Percentiles rank a stretch among this genome's conserved stretches.
phyloP scores from a whole-genome alignment of 2,113 vertebrate species.

The Psilopsiagon aymara region DNA sequence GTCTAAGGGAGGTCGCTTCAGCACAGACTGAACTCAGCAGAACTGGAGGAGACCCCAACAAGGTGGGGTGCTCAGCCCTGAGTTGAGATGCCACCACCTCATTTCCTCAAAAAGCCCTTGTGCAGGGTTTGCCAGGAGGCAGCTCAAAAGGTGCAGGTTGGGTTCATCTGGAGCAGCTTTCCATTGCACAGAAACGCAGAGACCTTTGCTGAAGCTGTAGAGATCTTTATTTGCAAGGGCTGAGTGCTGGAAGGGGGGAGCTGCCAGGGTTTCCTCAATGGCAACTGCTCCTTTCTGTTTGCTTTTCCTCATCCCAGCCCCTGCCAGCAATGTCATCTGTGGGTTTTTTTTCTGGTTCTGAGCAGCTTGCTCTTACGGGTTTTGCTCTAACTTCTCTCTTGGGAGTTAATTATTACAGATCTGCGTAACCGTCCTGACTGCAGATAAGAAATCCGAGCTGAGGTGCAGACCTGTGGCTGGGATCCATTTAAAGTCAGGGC shows the following conservation, averaged over 20 bases:
- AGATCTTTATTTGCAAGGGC: background rate
- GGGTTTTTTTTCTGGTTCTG: background rate
- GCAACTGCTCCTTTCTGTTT: background rate
- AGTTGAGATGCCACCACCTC: background rate
- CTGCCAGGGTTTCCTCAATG: background rate
- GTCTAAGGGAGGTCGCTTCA: background rate
- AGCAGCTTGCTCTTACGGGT: background rate
- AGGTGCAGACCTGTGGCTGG: background rate
- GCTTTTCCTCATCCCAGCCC: background rate
- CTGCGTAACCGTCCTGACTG: background rate
- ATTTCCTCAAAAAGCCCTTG: background rate
- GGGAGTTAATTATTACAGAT: slow-evolving; percentile 23
- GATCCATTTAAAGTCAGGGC: background rate
- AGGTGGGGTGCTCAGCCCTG: background rate
- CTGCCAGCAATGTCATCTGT: background rate
- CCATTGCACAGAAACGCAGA: background rate
- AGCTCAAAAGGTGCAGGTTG: background rate
- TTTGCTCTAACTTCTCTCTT: background rate
- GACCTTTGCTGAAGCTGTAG: background rate
- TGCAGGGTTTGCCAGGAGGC: background rate
- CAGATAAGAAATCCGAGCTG: background rate
- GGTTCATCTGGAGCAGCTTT: background rate
- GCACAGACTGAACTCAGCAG: background rate
- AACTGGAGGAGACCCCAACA: background rate
- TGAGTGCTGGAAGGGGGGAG: background rate